phyloP scores from a whole-genome alignment of 2,113 vertebrate genomes.

The Phylloscopus trochilus region DNA sequence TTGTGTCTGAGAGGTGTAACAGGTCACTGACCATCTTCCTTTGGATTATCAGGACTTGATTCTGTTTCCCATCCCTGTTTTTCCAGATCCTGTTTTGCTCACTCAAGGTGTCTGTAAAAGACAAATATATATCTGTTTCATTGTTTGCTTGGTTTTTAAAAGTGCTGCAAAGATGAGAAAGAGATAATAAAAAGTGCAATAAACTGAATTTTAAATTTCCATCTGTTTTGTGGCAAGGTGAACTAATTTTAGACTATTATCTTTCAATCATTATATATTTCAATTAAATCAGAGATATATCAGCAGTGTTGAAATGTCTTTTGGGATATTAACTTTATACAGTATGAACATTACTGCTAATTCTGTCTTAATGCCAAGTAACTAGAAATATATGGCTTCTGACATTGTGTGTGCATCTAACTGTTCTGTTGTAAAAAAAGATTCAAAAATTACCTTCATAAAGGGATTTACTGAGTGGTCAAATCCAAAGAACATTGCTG shows the following conservation, averaged over 20 bases:
- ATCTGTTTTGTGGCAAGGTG: constrained; percentile 38
- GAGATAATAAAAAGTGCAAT: constrained; percentile 17
- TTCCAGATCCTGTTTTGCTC: background rate
- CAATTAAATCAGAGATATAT: constrained; percentile 12
- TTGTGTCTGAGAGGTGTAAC: background rate
- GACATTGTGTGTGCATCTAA: background rate
- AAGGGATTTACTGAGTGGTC: background rate
- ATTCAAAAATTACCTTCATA: background rate
- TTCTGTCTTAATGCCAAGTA: constrained; percentile 2
- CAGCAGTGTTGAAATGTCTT: constrained; percentile 32
- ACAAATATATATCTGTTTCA: background rate
- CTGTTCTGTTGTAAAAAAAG: background rate
- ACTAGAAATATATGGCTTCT: background rate
- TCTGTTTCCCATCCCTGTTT: background rate
- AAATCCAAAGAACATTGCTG: background rate
- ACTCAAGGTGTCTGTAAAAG: background rate
- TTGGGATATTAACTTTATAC: constrained; percentile 34
- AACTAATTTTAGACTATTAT: constrained; percentile 45
- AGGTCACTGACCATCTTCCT: fast-evolving
- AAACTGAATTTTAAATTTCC: constrained; percentile 50
- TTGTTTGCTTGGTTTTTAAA: background rate
- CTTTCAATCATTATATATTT: constrained; percentile 42
- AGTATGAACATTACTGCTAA: background rate
- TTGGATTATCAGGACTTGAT: background rate
- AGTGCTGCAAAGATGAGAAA: constrained; percentile 16